Evolutionary conservation across 2,113 vertebrate genomes (phyloP).

Genomic region (Axis porcinus): DNA sequence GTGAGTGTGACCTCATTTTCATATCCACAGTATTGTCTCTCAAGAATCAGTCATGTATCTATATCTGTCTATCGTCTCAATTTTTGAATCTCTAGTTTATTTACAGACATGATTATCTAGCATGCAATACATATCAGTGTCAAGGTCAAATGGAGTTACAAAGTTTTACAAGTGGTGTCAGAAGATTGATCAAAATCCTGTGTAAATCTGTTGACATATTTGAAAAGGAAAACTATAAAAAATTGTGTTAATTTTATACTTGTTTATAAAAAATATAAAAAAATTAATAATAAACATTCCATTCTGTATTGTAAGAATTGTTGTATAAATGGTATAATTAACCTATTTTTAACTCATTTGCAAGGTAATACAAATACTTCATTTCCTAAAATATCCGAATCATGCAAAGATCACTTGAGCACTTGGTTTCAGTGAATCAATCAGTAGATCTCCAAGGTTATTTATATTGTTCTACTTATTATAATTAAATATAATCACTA

Average conservation of each 20-base stretch:
- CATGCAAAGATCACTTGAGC: background rate
- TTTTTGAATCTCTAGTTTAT: background rate
- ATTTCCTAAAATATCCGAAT: background rate
- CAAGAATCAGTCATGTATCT: background rate
- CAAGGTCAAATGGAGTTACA: background rate
- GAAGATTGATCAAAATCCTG: background rate
- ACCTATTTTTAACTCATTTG: background rate
- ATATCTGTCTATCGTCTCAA: background rate
- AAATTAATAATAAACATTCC: background rate
- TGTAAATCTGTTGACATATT: background rate
- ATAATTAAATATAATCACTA: background rate
- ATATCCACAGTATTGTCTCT: background rate
- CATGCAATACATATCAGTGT: background rate
- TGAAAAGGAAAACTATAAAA: background rate
- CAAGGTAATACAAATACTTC: background rate
- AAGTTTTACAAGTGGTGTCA: background rate
- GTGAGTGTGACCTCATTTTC: background rate
- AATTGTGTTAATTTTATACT: background rate
- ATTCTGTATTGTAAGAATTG: background rate
- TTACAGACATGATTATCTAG: background rate
- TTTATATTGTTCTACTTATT: background rate
- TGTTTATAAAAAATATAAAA: background rate
- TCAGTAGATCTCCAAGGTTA: background rate
- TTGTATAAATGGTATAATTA: background rate
- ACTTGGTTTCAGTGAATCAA: background rate